Conservation (phyloP, 2,797 vertebrate genomes). For the Potorous gilbertii region DNA sequence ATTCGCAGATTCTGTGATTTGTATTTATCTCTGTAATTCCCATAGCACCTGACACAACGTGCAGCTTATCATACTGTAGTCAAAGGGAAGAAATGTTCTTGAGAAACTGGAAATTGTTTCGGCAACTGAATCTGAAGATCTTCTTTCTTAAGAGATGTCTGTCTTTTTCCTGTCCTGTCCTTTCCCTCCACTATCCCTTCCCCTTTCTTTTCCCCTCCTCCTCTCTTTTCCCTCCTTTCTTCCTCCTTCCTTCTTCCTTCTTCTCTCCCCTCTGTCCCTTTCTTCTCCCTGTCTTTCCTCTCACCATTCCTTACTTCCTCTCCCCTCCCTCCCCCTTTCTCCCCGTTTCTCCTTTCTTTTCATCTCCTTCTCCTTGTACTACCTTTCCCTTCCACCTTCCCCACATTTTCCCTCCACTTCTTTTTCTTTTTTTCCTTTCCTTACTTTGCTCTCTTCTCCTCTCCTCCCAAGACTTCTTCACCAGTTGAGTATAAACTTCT, state of each 20-base stretch:
- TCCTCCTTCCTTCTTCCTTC: no score
- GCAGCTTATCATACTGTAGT: not conserved
- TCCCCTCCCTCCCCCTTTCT: no score
- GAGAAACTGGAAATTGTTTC: not conserved
- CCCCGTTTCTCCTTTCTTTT: no score
- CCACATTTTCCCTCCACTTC: not conserved
- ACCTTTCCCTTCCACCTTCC: not conserved
- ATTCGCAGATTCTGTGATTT: no score
- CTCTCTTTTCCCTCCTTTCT: no score
- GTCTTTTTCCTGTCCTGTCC: not conserved
- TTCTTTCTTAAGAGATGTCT: not conserved
- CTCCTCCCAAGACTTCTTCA: no score
- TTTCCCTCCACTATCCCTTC: not conserved
- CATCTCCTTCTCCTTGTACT: no score
- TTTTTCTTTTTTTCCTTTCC: no score
- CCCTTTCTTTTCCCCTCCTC: not conserved
- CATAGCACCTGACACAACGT: accelerated
- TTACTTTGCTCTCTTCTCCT: not conserved
- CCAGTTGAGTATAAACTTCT: not conserved
- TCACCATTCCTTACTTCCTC: no score
- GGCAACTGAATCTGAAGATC: not conserved
- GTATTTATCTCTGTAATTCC: not conserved
- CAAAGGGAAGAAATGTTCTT: not conserved
- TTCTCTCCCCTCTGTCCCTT: accelerated
- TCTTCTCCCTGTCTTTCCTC: accelerated